phyloP scores from a whole-genome alignment of 2,113 vertebrate species.

The Myotis brandtii region DNA sequence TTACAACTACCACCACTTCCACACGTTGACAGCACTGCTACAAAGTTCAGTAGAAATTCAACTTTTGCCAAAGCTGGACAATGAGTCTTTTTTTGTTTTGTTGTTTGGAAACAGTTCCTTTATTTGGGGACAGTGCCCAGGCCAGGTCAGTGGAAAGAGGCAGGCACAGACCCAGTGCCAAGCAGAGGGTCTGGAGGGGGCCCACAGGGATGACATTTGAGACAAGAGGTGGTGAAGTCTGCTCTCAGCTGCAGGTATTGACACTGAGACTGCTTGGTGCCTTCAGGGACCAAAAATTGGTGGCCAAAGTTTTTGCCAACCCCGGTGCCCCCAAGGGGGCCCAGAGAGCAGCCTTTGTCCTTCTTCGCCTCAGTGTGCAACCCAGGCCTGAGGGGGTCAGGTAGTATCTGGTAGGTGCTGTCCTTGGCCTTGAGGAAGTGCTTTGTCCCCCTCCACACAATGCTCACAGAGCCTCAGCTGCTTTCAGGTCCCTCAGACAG shows the following conservation, averaged over 20 bases:
- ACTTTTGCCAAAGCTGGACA: neutral
- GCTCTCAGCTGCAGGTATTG: neutral
- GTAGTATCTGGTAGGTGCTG: constrained; percentile 94
- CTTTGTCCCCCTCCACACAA: constrained; percentile 84
- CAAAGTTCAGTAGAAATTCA: neutral
- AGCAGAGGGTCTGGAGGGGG: neutral
- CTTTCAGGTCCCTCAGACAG: constrained; percentile 75
- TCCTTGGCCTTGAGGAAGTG: constrained; percentile 95
- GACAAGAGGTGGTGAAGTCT: neutral
- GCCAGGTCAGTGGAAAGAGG: neutral
- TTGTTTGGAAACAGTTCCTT: constrained; percentile 53
- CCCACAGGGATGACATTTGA: neutral
- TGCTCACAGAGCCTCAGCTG: constrained; percentile 84
- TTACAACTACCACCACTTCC: neutral
- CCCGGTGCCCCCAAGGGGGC: neutral
- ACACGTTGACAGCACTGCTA: rapidly evolving
- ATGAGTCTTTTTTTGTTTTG: too few species aligned
- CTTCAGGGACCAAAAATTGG: neutral
- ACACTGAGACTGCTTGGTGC: neutral
- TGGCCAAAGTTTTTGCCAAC: neutral
- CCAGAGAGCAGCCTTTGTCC: constrained; percentile 38
- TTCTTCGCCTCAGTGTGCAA: constrained; percentile 34
- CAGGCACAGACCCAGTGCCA: neutral
- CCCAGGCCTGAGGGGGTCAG: constrained; percentile 36
- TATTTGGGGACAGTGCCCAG: constrained; percentile 62